Evolutionary conservation across 1,140 invertebrate genomes (phyloP), one percentile per base, ranked within the genome.

Genomic region (Phocides pigmalion): DNA sequence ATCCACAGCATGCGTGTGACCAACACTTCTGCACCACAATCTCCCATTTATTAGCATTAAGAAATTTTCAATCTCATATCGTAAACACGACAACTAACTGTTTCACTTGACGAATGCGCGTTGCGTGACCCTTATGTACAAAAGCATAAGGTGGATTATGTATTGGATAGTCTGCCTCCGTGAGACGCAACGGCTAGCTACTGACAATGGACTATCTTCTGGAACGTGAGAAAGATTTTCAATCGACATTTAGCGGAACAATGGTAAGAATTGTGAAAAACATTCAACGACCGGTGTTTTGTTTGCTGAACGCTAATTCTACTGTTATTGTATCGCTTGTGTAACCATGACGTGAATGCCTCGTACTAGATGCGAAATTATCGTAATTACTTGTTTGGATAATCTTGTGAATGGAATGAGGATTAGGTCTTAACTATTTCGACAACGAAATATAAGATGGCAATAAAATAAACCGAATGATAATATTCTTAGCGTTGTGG

Each of bases 211-310:
- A 46, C 59, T 68, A 73, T 81, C 65, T 78, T 78, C 47, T 76
- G 68, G 77, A 75, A 80, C 79, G 82, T 85, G 82, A 42, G 82
- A 85, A 74, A 66, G 53, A 70, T 82, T 73, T 70, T 71, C 77
- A 79, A 81, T 76, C 61, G 61, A 67, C 66, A 72, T 68, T 73
- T 66, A 68, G 58, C 39, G 22, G 63, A 76, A 85, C 82, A 85
- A 85, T 83, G 70, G 71, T 68, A 71, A 65, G 47, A 71, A 72
- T 80, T 80, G 73, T 73, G 74, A 79, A 85, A 79, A 74, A 78
- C 58, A 72, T 68, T 61, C 69, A 75, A 75, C 66, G 62, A 76
- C 59, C 62, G 64, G 32, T 79, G 66, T 77, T 80, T 77, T 76
- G 67, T 70, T 79, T 76, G 64, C 56, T 54, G 64, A 76, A 74